A percentile compares a stretch with the other conserved stretches of the same genome.
Evolutionary conservation across 2,797 vertebrate species (phyloP).

Genomic region (Halcyon smyrnensis): DNA sequence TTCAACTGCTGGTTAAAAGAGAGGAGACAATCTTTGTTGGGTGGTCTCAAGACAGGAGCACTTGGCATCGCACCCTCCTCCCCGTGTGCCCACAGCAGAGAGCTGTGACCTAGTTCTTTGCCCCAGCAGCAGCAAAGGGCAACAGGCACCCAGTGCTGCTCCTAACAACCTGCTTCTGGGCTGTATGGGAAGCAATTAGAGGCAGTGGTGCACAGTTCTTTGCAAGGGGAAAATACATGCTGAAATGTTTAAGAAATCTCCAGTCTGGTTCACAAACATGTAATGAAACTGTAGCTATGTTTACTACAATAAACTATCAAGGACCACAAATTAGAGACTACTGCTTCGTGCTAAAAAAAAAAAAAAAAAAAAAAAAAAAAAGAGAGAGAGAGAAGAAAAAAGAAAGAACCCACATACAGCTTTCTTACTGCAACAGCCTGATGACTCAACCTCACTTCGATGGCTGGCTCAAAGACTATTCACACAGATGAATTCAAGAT

Average conservation of each 20-base stretch:
- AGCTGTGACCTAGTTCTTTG: background rate
- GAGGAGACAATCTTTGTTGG: background rate
- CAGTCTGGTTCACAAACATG: too few species aligned
- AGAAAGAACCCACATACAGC: background rate
- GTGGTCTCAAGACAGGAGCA: background rate
- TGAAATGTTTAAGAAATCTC: too few species aligned
- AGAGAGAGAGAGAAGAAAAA: too few species aligned
- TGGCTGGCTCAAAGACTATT: background rate
- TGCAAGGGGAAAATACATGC: background rate
- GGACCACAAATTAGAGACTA: background rate
- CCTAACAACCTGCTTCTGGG: background rate
- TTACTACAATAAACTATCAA: background rate
- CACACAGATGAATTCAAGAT: background rate
- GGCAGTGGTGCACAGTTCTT: background rate
- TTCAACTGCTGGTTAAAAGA: background rate
- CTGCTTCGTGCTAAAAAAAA: background rate
- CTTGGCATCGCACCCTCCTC: rapidly evolving
- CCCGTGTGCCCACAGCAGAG: background rate
- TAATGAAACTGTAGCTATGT: background rate
- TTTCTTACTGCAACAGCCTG: background rate
- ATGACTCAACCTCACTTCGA: background rate
- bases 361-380: background rate
- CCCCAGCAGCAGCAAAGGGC: rapidly evolving
- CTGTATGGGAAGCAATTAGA: rapidly evolving
- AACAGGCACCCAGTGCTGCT: rapidly evolving